Conservation (phyloP, 2,113 vertebrate genomes). For the Puffinus mauretanicus region DNA sequence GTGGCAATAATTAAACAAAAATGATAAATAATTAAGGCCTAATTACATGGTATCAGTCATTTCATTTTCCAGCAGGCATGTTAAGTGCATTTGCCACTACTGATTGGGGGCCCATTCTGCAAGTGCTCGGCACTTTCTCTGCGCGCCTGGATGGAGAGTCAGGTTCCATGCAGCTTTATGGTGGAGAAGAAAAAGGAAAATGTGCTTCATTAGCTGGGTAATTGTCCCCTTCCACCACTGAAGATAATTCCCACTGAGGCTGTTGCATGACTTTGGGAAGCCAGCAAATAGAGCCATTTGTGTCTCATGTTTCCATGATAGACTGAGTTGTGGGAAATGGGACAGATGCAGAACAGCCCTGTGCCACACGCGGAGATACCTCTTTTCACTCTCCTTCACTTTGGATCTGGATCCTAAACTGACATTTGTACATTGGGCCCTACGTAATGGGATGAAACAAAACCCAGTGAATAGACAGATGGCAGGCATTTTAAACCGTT, state of each 20-base stretch:
- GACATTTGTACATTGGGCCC: not conserved
- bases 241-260: constrained; percentile 41
- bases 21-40: constrained; percentile 83
- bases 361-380: not conserved
- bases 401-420: not conserved
- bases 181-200: constrained; percentile 47
- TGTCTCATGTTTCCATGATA: not conserved
- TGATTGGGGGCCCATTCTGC: constrained; percentile 22
- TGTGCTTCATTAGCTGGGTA: constrained; percentile 63
- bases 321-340: not conserved
- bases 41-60: constrained; percentile 79
- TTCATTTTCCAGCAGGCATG: constrained; percentile 68
- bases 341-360: not conserved
- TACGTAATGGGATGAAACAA: not conserved
- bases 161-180: constrained; percentile 47
- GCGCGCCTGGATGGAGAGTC: not conserved
- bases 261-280: constrained; percentile 41
- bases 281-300: not conserved
- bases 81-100: constrained; percentile 61
- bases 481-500: not conserved
- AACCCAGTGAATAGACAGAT: not conserved
- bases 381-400: not conserved
- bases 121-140: not conserved
- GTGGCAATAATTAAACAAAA: constrained; percentile 82
- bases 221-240: constrained; percentile 58